Conservation (phyloP, 2,113 vertebrate species). For the Trogon surrucura region DNA sequence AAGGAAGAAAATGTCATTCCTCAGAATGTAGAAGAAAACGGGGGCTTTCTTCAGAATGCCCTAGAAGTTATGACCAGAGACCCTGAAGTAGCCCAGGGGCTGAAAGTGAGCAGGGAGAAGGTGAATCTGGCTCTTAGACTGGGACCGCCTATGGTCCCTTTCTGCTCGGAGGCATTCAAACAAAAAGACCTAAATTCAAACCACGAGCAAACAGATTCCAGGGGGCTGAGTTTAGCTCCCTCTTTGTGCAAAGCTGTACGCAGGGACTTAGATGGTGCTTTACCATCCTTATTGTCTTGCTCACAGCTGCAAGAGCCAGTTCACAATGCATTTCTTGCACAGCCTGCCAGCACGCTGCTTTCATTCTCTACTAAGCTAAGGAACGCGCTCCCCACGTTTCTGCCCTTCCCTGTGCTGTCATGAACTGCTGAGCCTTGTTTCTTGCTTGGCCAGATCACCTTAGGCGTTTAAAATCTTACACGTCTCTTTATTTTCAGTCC, state of each 20-base stretch:
- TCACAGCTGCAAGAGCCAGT: slow-evolving; percentile 43
- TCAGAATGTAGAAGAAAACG: not conserved
- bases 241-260: slow-evolving; percentile 39
- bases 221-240: slow-evolving; percentile 8
- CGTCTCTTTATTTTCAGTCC: not conserved
- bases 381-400: not conserved
- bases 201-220: not conserved
- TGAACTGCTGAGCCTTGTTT: slow-evolving; percentile 14
- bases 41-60: not conserved
- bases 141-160: not conserved
- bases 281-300: slow-evolving; percentile 36
- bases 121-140: not conserved
- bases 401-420: not conserved
- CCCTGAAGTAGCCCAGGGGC: not conserved
- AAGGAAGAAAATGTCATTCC: not conserved
- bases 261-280: slow-evolving; percentile 23
- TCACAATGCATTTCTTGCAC: slow-evolving; percentile 53
- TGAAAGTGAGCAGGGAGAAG: not conserved
- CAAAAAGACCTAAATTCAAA: slow-evolving; percentile 38
- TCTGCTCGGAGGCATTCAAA: not conserved
- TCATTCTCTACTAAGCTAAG: slow-evolving; percentile 2
- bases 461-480: slow-evolving; percentile 4
- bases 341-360: slow-evolving; percentile 11
- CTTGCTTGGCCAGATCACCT: slow-evolving; percentile 38
- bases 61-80: not conserved